Evolutionary conservation across 2,113 vertebrate species (phyloP), one percentile per base, ranked within the genome.

Genomic region (Zosterops japonicus): DNA sequence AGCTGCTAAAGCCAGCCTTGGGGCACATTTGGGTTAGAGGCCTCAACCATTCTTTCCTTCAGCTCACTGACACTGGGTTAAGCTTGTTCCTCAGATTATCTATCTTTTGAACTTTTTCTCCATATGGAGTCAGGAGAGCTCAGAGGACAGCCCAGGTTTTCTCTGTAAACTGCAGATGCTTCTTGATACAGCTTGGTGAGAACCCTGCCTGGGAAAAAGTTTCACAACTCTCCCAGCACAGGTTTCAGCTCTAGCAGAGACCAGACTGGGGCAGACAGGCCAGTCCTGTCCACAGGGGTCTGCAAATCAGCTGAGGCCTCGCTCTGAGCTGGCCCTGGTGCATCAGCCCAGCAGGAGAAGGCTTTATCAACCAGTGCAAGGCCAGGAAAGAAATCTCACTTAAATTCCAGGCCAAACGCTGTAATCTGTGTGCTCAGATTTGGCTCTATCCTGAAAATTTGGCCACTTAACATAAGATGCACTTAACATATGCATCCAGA

Each of bases 291-390:
- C 35, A 19, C 5, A 21, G 39, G 9, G 25, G 47, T 77, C 71
- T 39, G 64, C 67, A 74, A 29, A 36, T 21, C 41, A 57, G 35
- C 12, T 7, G 69, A 55, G 14, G 4, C 14, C 22, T 68, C 6
- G 1, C 12, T 25, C 19, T 0, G 1, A 52, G 27, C n/a, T 63
- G n/a, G 19, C 23, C 41, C 0, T 0, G 39, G 13, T 27, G 15
- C 27, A 28, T 28, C 52, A 70, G 55, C 27, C 36, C 42, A 39
- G 5, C 28, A 60, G 52, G 6, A 69, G 35, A 15, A 20, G 20
- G 44, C 42, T 59, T 68, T 39, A 50, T 12, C 31, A 19, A 47
- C 6, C 31, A 52, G 35, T 4, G 17, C 46, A 47, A 71, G 20
- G 19, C 13, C 24, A n/a, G 22, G 39, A 44, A 70, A 68, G 52